A percentile compares a stretch with the other conserved stretches of the same genome.
phyloP scores from a whole-genome alignment of 2,797 vertebrate species.

The Characodon lateralis region DNA sequence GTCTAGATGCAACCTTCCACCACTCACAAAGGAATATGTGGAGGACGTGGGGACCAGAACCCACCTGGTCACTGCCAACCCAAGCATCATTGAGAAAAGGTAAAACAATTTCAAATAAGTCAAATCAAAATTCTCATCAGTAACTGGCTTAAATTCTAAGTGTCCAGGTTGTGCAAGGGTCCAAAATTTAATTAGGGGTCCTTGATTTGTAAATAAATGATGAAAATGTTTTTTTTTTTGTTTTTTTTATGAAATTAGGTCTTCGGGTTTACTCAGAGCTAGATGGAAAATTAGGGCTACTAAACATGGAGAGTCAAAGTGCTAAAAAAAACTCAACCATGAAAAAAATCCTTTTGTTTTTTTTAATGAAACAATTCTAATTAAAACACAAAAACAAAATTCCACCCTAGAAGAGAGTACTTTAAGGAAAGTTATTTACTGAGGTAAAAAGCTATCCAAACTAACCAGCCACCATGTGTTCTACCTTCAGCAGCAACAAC shows the following conservation, averaged over 20 bases:
- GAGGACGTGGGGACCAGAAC: conserved; percentile 90
- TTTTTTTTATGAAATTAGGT: not conserved
- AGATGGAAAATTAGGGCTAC: not conserved
- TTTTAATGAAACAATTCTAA: too few species aligned
- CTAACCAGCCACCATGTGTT: too few species aligned
- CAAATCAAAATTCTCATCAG: not conserved
- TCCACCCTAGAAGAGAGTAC: too few species aligned
- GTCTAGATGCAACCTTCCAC: conserved; percentile 94
- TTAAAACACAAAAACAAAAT: too few species aligned
- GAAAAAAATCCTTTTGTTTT: too few species aligned
- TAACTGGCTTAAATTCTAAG: not conserved
- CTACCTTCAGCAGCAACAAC: too few species aligned
- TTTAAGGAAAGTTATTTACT: too few species aligned
- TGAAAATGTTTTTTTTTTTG: not conserved
- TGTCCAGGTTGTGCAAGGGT: not conserved
- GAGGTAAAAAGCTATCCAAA: too few species aligned
- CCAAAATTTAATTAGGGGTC: not conserved
- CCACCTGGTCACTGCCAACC: conserved; percentile 95
- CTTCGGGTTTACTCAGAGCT: not conserved
- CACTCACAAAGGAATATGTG: conserved; percentile 88
- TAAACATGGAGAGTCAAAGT: not conserved
- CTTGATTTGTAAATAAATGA: not conserved
- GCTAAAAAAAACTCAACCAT: not conserved
- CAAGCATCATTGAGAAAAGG: conserved; percentile 97
- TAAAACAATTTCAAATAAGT: conserved; percentile 50